Evolutionary conservation across 2,797 vertebrate genomes (phyloP).

Genomic region (Enteromius unitaeniatus): DNA sequence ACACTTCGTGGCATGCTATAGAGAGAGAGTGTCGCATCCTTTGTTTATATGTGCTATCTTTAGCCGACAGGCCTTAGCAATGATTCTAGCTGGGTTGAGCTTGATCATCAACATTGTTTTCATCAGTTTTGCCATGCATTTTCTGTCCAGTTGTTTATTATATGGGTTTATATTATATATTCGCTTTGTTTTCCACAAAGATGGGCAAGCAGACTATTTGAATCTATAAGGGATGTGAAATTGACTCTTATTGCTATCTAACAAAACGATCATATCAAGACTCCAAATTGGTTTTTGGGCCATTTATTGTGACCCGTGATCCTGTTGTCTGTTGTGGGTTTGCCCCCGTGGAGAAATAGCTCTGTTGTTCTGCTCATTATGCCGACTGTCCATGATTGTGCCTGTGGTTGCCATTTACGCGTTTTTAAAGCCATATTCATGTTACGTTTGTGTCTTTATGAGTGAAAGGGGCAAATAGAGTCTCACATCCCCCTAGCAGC

Average conservation of each 20-base stretch:
- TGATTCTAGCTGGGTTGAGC: slow-evolving; percentile 21
- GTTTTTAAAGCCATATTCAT: slow-evolving; percentile 65
- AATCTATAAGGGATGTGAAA: not conserved
- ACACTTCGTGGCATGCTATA: slow-evolving; percentile 62
- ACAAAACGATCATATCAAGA: not conserved
- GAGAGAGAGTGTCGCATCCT: slow-evolving; percentile 57
- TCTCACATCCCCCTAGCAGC: not conserved
- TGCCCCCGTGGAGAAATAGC: not conserved
- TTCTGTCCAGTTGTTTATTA: not conserved
- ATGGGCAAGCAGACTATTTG: not conserved
- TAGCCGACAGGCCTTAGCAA: slow-evolving; percentile 42
- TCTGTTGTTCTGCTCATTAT: not conserved
- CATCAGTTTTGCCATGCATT: not conserved
- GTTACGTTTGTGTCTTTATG: slow-evolving; percentile 31
- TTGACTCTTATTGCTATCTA: not conserved
- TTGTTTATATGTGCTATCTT: slow-evolving; percentile 55
- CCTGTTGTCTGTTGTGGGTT: not conserved
- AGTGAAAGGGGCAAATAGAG: not conserved
- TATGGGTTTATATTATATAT: not conserved
- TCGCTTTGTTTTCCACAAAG: not conserved
- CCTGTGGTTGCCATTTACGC: not conserved
- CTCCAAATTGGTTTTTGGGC: not conserved
- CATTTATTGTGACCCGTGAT: not conserved
- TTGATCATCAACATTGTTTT: not conserved
- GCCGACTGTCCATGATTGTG: not conserved